Evolutionary conservation across 1,140 invertebrate species (phyloP), one percentile per base, ranked within the genome.

Genomic region (Tetramorium simillimum): DNA sequence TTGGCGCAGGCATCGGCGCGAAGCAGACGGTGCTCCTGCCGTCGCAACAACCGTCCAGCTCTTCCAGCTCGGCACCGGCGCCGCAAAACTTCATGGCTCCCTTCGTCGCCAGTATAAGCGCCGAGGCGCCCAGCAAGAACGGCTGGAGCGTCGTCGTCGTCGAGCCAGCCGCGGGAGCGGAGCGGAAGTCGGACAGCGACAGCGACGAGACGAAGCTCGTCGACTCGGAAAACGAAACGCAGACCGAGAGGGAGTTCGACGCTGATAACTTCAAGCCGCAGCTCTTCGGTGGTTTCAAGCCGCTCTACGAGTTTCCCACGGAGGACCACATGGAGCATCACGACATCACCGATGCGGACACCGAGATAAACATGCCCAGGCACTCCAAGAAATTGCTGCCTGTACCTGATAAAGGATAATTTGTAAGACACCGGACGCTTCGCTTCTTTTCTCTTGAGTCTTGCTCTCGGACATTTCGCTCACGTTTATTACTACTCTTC

Each of bases 241-340:
- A 91, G 91, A 95, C 86, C 1, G 94, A 93, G 43, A 86, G 94
- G 84, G 92, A 94, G 21, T 97, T 97, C 84, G 96, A 97, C 86
- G 94, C 96, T 7, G 96, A 97, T 67, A 97, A 96, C 84, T 97
- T 97, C 88, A 97, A 97, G 87, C 97, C 97, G 0, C 96, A 97
- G 88, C 90, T 97, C 6, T 96, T 97, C 85, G 96, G 97, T 2
- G 97, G 97, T 0, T 97, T 97, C 86, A 96, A 97, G 86, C 97
- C 97, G 0, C 97, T 97, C 67, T 97, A 96, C 84, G 94, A 95
- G 67, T 95, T 95, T 49, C 93, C 94, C 0, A 88, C 76, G 1
- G 91, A 94, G 12, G 84, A 92, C 4, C 33, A 33, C 12, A 86
- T 88, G 28, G 90, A 86, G 16, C 21, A 84, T 77, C 6, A 85